Percentiles rank a stretch among this genome's conserved stretches.
These are phyloP conservation scores for Rhinoderma darwinii DNA, from an alignment of 2,113 vertebrate genomes.

Conservation along the genomic window DNA sequence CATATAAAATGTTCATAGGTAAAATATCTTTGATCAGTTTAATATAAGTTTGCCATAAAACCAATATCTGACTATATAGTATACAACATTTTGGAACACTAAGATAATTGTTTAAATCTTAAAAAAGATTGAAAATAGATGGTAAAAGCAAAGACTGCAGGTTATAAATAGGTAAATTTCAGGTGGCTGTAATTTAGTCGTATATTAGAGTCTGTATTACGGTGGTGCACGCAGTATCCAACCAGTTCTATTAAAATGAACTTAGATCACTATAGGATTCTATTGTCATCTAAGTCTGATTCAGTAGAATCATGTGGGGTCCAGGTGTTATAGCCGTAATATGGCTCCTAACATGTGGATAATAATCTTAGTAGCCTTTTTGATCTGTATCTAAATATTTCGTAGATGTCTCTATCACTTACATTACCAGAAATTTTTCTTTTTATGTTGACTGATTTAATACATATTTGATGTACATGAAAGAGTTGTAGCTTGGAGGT, in stretches of 20 bases:
- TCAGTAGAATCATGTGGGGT: too few species aligned
- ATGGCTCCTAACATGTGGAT: too few species aligned
- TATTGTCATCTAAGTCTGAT: too few species aligned
- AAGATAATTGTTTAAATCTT: neutral
- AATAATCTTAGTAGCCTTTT: too few species aligned
- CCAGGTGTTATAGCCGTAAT: too few species aligned
- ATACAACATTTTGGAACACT: neutral
- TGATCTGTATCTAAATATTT: too few species aligned
- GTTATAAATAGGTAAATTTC: neutral
- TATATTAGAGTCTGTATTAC: neutral
- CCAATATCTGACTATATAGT: neutral
- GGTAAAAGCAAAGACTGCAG: neutral
- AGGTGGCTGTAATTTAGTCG: neutral
- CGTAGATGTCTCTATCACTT: too few species aligned
- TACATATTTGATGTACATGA: too few species aligned
- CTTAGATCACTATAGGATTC: neutral
- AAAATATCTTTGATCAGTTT: constrained; percentile 12
- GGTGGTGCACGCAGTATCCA: neutral
- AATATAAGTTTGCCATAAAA: neutral
- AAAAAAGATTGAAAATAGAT: neutral
- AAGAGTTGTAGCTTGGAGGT: too few species aligned
- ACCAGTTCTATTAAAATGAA: neutral
- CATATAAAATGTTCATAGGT: constrained; percentile 8
- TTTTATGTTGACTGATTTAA: too few species aligned
- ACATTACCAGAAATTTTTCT: too few species aligned